Conservation (phyloP, 2,113 vertebrate genomes). For the Ploceus nigricollis region DNA sequence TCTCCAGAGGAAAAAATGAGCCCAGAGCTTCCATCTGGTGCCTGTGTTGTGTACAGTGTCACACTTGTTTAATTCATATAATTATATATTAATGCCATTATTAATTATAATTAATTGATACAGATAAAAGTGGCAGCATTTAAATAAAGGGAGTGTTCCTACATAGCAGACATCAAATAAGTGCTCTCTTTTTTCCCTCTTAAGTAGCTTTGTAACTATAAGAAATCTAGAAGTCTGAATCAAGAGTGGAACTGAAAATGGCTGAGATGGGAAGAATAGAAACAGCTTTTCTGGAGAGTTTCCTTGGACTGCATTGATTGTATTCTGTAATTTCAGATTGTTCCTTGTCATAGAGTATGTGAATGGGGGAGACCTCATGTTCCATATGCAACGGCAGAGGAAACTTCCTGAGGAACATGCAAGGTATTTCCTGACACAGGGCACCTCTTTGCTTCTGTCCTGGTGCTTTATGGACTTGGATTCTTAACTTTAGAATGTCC, state of each 20-base stretch:
- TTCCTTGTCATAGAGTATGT: constrained; percentile 98
- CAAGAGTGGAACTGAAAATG: background rate
- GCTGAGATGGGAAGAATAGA: background rate
- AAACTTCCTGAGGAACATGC: constrained; percentile 97
- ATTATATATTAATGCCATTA: background rate
- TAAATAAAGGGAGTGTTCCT: background rate
- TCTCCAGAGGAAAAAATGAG: background rate
- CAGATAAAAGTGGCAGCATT: background rate
- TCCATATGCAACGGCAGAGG: constrained; percentile 97
- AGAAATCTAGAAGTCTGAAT: background rate
- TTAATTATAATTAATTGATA: background rate
- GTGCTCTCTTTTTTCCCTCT: background rate
- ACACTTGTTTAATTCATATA: background rate
- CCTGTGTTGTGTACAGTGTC: background rate
- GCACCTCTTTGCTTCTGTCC: fast-evolving
- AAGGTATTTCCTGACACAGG: constrained; percentile 70
- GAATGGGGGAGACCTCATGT: constrained; percentile 97
- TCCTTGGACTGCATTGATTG: background rate
- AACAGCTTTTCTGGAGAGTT: background rate
- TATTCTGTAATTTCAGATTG: constrained; percentile 74
- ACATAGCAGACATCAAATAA: background rate
- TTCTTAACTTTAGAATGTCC: background rate
- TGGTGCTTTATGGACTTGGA: background rate
- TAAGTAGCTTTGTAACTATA: background rate
- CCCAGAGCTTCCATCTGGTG: background rate